A percentile compares a stretch with the other conserved stretches of the same genome.
phyloP scores from a whole-genome alignment of 2,113 vertebrate genomes.

The Hemichromis elongatus region DNA sequence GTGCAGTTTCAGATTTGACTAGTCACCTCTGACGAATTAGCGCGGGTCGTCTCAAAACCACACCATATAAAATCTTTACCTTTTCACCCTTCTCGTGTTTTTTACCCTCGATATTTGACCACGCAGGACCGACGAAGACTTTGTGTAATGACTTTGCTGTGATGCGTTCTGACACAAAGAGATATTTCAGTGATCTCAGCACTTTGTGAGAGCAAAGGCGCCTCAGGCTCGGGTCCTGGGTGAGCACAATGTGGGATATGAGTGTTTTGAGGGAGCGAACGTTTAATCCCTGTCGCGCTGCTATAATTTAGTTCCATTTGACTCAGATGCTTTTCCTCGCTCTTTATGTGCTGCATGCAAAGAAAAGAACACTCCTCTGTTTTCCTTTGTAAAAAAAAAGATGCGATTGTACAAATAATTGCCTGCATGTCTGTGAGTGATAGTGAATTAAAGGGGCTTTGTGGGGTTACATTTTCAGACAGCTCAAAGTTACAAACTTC shows the following conservation, averaged over 20 bases:
- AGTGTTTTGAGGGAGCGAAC: background rate
- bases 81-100: background rate
- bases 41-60: background rate
- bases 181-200: conserved; percentile 20
- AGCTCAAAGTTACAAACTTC: background rate
- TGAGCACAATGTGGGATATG: background rate
- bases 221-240: conserved; percentile 5
- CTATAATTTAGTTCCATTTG: conserved; percentile 21
- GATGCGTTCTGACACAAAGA: conserved; percentile 14
- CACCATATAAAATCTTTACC: background rate
- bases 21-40: conserved; percentile 2
- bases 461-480: background rate
- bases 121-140: background rate
- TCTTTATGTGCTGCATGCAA: background rate
- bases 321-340: background rate
- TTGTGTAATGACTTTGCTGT: background rate
- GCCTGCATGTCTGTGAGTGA: background rate
- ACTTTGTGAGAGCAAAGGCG: conserved; percentile 1
- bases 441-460: background rate
- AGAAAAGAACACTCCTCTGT: background rate
- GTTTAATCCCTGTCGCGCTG: conserved; percentile 29
- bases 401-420: conserved; percentile 26
- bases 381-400: conserved; percentile 8
- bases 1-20: background rate
- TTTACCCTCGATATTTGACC: background rate